Evolutionary conservation across 2,797 vertebrate genomes (phyloP), one percentile per base, ranked within the genome.

Genomic region (Spizella passerina): DNA sequence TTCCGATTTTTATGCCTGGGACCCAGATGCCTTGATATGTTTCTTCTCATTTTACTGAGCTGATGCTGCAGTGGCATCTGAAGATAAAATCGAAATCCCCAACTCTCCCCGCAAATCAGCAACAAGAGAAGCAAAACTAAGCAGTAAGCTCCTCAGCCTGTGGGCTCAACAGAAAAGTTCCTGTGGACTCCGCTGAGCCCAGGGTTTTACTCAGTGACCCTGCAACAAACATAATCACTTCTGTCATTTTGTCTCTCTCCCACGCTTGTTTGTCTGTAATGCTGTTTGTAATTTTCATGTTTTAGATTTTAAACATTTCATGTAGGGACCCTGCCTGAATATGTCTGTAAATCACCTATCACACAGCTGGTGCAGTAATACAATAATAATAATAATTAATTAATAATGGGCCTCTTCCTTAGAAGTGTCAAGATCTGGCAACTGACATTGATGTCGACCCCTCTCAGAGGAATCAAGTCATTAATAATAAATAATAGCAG

Each of bases 361-460:
- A 95, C 72, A 91, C 75, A 88, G 65, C 60, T 82, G 60, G 53
- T 73, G 72, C 78, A 90, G 80, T 89, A 94, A 93, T 92, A 92
- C 78, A 95, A 95, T 88, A 94, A 95, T 92, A 94, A 95, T 94
- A 95, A 95, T 83, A 80, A 95, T 97, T 95, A 95, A 97, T 96
- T 96, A 97, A 96, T 95, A 94, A 97, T 96, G 50, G 95, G 70
- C 69, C 43, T 83, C 21, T 86, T 94, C 70, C 82, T 97, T 95
- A 96, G 94, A 96, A 95, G 81, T 95, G 91, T 82, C 18, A 6
- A 89, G 89, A 91, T 69, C 78, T 76, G 72, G 90, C 76, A 96
- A 87, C 92, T 92, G 90, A 92, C 93, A 93, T 86, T 96, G 94
- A 92, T 96, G 92, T 94, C 93, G 92, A 88, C 82, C 91, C 52